Percentiles rank a stretch among this genome's conserved stretches.
Conservation (phyloP, 1,140 invertebrate species). For the Drosophila sproati region DNA sequence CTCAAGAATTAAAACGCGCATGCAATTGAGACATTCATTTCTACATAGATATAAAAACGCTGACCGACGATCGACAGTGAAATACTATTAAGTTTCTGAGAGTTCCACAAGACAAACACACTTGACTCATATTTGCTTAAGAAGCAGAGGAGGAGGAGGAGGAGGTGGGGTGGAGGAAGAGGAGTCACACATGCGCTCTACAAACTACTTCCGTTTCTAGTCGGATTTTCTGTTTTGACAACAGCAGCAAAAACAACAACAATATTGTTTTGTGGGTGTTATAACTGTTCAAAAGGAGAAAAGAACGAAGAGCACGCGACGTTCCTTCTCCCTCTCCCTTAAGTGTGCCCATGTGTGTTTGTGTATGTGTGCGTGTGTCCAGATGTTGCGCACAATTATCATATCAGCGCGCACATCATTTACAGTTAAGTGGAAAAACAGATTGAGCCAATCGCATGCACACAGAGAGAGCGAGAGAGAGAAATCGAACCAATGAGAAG, state of each 20-base stretch:
- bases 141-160: slow-evolving; percentile 1
- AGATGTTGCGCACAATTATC: slow-evolving; percentile 78
- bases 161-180: background rate
- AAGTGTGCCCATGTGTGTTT: no score
- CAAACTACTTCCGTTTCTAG: slow-evolving; percentile 62
- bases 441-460: slow-evolving; percentile 59
- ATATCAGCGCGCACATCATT: slow-evolving; percentile 78
- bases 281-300: slow-evolving; percentile 56
- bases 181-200: slow-evolving; percentile 29
- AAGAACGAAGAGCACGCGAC: slow-evolving; percentile 54
- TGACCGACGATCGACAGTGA: background rate
- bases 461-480: slow-evolving; percentile 8
- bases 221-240: slow-evolving; percentile 65
- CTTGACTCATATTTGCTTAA: slow-evolving; percentile 66
- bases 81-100: slow-evolving; percentile 15
- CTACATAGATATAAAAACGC: slow-evolving; percentile 31
- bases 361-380: slow-evolving; percentile 35
- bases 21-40: slow-evolving; percentile 55
- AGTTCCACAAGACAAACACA: slow-evolving; percentile 29
- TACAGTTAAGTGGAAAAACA: slow-evolving; percentile 74
- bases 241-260: slow-evolving; percentile 48
- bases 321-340: background rate
- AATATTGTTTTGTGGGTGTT: slow-evolving; percentile 68
- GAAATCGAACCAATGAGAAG: slow-evolving; percentile 11
- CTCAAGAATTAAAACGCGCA: slow-evolving; percentile 42